A percentile compares a stretch with the other conserved stretches of the same genome.
Conservation (phyloP, 1,140 invertebrate genomes). For the Hydropsyche tenuis region DNA sequence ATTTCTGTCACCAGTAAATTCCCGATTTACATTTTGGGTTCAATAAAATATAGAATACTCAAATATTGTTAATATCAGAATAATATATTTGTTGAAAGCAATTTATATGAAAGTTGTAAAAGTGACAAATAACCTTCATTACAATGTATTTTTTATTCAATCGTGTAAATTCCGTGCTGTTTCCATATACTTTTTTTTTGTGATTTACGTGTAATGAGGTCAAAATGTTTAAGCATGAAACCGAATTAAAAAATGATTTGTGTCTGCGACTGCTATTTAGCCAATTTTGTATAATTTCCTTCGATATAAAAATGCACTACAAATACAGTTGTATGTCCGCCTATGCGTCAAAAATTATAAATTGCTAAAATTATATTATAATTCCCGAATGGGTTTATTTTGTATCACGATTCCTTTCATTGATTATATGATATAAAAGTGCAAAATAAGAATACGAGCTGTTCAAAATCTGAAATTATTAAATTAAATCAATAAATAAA, state of each 20-base stretch:
- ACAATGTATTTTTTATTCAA: too few species aligned
- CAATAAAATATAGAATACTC: too few species aligned
- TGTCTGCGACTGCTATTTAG: conserved; percentile 13
- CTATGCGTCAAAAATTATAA: too few species aligned
- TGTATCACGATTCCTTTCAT: conserved; percentile 19
- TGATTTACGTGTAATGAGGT: not conserved
- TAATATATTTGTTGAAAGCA: too few species aligned
- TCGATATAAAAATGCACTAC: not conserved
- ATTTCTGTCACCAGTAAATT: too few species aligned
- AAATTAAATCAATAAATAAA: too few species aligned
- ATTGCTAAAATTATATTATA: too few species aligned
- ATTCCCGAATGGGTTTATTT: conserved; percentile 1
- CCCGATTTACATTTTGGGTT: too few species aligned
- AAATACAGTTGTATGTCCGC: too few species aligned
- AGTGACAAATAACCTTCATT: not conserved
- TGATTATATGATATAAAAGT: conserved; percentile 53
- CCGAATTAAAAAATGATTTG: conserved; percentile 29
- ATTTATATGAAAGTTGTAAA: not conserved
- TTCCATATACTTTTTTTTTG: too few species aligned
- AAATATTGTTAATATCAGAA: too few species aligned
- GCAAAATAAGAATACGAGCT: conserved; percentile 54
- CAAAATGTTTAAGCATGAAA: conserved; percentile 20
- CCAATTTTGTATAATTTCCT: conserved; percentile 38
- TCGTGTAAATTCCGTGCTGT: too few species aligned
- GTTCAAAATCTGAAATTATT: conserved; percentile 54